Conservation (phyloP, 2,888 invertebrate genomes). For the Lamellibrachia columna region DNA sequence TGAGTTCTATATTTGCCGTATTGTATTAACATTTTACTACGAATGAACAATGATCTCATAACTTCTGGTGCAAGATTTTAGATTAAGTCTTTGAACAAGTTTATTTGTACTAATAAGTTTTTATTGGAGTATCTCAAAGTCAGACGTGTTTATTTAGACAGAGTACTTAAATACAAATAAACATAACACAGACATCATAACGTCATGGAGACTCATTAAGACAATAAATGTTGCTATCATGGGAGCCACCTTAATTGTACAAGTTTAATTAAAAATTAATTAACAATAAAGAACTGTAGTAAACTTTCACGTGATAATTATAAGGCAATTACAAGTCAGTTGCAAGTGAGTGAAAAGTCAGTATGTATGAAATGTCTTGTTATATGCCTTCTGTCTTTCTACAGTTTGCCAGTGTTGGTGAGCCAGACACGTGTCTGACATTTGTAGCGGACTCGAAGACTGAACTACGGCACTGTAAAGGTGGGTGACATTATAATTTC, state of each 20-base stretch:
- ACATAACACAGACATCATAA: too few species aligned
- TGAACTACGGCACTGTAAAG: not conserved
- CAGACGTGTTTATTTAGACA: too few species aligned
- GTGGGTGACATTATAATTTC: not conserved
- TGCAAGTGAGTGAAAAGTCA: not conserved
- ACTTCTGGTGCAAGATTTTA: not conserved
- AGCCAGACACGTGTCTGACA: constrained; percentile 8
- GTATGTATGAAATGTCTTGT: not conserved
- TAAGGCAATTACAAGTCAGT: too few species aligned
- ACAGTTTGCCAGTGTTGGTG: constrained; percentile 16
- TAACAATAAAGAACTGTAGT: too few species aligned
- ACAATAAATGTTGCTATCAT: too few species aligned
- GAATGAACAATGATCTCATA: not conserved
- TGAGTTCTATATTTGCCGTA: not conserved
- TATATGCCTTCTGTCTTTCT: not conserved
- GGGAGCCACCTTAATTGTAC: too few species aligned
- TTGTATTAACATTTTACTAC: not conserved
- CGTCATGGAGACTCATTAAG: too few species aligned
- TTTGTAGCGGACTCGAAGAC: not conserved
- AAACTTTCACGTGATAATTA: too few species aligned
- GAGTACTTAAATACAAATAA: too few species aligned
- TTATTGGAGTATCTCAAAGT: not conserved
- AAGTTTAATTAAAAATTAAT: too few species aligned
- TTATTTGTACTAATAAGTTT: not conserved
- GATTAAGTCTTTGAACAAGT: not conserved